Conservation (phyloP, 2,888 invertebrate genomes). For the Cepaea hortensis region DNA sequence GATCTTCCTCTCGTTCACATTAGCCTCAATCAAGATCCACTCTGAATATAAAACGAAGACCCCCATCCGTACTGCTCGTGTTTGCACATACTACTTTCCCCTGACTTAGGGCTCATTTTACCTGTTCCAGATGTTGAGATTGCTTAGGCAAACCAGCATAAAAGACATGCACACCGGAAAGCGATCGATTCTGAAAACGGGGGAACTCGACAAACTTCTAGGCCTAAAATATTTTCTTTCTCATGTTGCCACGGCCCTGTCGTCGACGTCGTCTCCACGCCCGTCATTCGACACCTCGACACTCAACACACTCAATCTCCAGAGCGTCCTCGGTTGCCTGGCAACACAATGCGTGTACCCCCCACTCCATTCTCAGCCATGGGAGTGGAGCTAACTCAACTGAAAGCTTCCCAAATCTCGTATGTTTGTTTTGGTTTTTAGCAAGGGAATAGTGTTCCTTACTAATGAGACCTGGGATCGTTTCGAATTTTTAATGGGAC, state of each 20-base stretch:
- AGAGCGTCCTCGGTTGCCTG: slow-evolving; percentile 38
- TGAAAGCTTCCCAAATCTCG: slow-evolving; percentile 43
- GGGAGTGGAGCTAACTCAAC: slow-evolving; percentile 38
- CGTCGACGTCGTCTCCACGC: slow-evolving; percentile 1
- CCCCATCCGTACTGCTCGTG: neutral
- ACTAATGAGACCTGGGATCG: slow-evolving; percentile 42
- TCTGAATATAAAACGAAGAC: neutral
- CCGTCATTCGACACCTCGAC: slow-evolving; percentile 39
- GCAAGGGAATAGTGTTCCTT: slow-evolving; percentile 41
- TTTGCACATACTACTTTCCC: slow-evolving; percentile 11
- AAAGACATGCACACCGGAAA: neutral
- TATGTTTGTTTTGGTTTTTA: slow-evolving; percentile 47
- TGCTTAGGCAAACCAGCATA: slow-evolving; percentile 13
- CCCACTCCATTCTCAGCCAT: slow-evolving; percentile 21
- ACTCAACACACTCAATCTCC: slow-evolving; percentile 32
- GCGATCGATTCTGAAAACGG: neutral
- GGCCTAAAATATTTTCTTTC: slow-evolving; percentile 39
- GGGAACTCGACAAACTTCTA: slow-evolving; percentile 2
- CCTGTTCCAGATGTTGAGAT: slow-evolving; percentile 26
- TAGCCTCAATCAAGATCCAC: neutral
- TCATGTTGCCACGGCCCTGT: slow-evolving; percentile 25
- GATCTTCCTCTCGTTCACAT: neutral
- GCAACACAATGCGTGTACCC: slow-evolving; percentile 44
- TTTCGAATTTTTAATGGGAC: slow-evolving; percentile 41
- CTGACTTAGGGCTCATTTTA: slow-evolving; percentile 7